These are phyloP conservation scores for Hydroisotoma schaefferi DNA, from an alignment of 2,888 invertebrate species.

Conservation along the genomic window DNA sequence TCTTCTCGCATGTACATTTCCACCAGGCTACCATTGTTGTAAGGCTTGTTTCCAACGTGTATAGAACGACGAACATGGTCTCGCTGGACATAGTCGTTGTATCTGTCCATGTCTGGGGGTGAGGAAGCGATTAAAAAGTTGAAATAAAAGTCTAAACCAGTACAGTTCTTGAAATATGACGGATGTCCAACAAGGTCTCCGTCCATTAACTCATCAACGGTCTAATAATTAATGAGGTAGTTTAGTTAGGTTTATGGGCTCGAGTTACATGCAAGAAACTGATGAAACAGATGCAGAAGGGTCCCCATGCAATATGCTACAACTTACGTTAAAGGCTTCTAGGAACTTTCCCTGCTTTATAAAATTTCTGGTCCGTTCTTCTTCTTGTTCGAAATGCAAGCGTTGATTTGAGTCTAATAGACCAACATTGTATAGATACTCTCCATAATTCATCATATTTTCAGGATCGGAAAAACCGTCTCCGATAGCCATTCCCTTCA, in stretches of 20 bases:
- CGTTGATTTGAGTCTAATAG: conserved; percentile 64
- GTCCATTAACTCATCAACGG: conserved; percentile 67
- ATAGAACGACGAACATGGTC: conserved; percentile 66
- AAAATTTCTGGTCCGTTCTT: conserved; percentile 60
- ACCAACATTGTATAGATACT: conserved; percentile 75
- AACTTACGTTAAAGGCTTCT: conserved; percentile 64
- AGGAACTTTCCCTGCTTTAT: conserved; percentile 64
- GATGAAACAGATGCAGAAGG: neutral
- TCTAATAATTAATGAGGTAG: conserved; percentile 35
- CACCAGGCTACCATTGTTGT: conserved; percentile 61
- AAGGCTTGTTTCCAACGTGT: conserved; percentile 78
- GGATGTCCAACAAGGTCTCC: conserved; percentile 59
- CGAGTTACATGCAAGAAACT: neutral
- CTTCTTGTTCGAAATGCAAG: conserved; percentile 60
- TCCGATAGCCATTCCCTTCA: conserved; percentile 67
- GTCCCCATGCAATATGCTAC: neutral
- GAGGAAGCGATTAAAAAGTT: conserved; percentile 67
- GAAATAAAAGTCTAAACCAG: conserved; percentile 72
- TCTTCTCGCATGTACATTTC: conserved; percentile 69
- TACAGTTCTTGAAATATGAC: conserved; percentile 68
- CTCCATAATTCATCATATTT: conserved; percentile 71
- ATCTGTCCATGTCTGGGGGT: conserved; percentile 54
- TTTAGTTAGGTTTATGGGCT: neutral
- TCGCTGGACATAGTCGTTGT: conserved; percentile 62
- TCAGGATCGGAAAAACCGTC: conserved; percentile 76